Evolutionary conservation across 2,888 invertebrate genomes (phyloP), one percentile per base, ranked within the genome.

Genomic region (Clostera curtula): DNA sequence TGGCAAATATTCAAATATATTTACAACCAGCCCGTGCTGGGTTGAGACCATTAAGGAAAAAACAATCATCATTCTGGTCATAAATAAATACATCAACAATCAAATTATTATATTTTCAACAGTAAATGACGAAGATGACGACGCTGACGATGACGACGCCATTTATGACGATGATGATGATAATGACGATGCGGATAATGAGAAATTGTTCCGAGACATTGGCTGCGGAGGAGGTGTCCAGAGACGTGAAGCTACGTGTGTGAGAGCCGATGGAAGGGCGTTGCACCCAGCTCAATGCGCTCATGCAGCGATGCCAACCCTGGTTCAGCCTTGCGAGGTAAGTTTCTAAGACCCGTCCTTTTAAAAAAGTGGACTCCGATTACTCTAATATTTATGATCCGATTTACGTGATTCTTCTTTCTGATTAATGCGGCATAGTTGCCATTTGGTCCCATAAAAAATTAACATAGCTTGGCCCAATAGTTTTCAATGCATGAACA

Each of bases 201-300:
- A 38, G 20, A 36, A 31, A 4, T 43, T 41, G 12, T 36, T 32
- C 3, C 36, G 29, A 3, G 63, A 56, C 9, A 58, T 73, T 1
- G 73, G 69, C 24, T 88, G 88, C 38, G 88, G 88, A 1, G 88
- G 87, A 8, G 88, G 88, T 1, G 75, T 87, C 17, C 88, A 88
- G 56, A 61, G 86, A 9, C 59, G 88, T 1, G 85, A 85, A 23
- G 83, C 86, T 1, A 84, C 84, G 2, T 88, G 88, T 49, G 83
- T 86, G 5, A 71, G 80, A 16, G 72, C 80, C 3, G 80, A 82
- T 20, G 85, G 85, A 0, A 55, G 79, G 1, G 68, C 84, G 5
- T 47, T 87, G 7, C 76, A 79, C 19, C 65, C 76, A 0, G 76
- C 72, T 3, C 77, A 85, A 35, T 87, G 87, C 37, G 74, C 79